Evolutionary conservation across 2,113 vertebrate species (phyloP), one percentile per base, ranked within the genome.

Genomic region (Anoplopoma fimbria): DNA sequence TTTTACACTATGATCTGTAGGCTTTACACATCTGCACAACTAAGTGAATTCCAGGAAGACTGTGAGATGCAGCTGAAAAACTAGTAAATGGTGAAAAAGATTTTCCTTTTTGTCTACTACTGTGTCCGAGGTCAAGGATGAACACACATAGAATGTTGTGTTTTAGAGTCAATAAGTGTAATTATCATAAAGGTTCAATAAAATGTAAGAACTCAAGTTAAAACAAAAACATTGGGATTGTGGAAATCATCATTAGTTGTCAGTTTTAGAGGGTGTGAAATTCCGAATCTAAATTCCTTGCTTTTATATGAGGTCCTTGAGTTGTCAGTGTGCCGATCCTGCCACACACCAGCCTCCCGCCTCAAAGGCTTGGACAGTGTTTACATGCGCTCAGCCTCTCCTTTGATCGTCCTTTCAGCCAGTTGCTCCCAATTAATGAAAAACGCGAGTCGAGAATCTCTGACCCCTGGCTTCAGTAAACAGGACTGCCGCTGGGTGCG

Each of bases 391-490:
- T 12, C 34, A 67, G 64, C 49, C 38, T 4, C 69, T 47, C 42
- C 79, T 79, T 81, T 85, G 67, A 84, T 87, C 57, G 10, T 51
- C 81, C 65, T 58, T 64, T 68, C 19, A 12, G 75, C 42, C 73
- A 81, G 45, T 80, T 83, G 53, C 85, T 84, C 47, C 71, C 55
- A 87, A 81, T 89, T 91, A 93, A 90, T 84, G 82, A 71, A 36
- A 55, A 87, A 88, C 68, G 72, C n/a, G 49, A 85, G 77, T 27
- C 33, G 40, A 75, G 82, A 81, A 82, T 84, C 57, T 38, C 36
- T 86, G 79, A 88, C 83, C 88, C 57, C 60, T 81, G 79, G 85
- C 84, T 84, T 85, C 72, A 42, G 88, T 90, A 86, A 90, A 82
- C 83, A 91, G 81, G 88, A 29, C 69, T 73, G 62, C 72, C 1